phyloP scores from a whole-genome alignment of 2,113 vertebrate species.

The Origma solitaria region DNA sequence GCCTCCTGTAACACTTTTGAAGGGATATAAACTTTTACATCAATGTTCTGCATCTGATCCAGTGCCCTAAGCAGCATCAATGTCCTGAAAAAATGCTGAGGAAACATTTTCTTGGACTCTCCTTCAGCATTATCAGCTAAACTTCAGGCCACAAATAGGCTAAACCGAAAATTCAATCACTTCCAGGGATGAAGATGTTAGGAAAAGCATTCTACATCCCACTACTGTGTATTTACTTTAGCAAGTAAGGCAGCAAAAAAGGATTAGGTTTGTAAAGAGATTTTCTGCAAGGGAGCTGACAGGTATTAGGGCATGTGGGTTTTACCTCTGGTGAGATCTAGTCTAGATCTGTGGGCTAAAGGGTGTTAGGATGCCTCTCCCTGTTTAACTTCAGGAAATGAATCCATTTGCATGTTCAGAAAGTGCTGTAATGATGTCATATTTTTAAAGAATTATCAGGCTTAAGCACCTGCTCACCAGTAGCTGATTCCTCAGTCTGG shows the following conservation, averaged over 20 bases:
- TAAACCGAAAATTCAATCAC: neutral
- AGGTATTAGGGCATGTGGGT: fast-evolving
- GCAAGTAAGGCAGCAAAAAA: neutral
- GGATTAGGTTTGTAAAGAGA: neutral
- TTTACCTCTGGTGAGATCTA: neutral
- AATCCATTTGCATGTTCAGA: neutral
- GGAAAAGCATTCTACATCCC: neutral
- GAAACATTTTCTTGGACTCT: neutral
- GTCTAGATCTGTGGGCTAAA: neutral
- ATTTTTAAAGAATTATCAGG: neutral
- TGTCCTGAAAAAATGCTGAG: neutral
- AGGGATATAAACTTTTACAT: neutral
- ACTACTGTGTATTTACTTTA: neutral
- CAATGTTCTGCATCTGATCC: neutral
- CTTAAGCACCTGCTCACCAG: neutral
- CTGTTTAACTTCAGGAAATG: neutral
- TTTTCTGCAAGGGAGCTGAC: neutral
- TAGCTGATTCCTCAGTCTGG: neutral
- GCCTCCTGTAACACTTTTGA: neutral
- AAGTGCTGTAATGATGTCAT: neutral
- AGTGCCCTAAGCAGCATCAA: neutral
- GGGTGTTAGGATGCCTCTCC: neutral
- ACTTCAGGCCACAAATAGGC: neutral
- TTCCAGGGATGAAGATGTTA: neutral
- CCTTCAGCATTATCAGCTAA: neutral